These are phyloP conservation scores for Gastracanthus pulcherrimus DNA, from an alignment of 2,888 invertebrate species.

Conservation along the genomic window DNA sequence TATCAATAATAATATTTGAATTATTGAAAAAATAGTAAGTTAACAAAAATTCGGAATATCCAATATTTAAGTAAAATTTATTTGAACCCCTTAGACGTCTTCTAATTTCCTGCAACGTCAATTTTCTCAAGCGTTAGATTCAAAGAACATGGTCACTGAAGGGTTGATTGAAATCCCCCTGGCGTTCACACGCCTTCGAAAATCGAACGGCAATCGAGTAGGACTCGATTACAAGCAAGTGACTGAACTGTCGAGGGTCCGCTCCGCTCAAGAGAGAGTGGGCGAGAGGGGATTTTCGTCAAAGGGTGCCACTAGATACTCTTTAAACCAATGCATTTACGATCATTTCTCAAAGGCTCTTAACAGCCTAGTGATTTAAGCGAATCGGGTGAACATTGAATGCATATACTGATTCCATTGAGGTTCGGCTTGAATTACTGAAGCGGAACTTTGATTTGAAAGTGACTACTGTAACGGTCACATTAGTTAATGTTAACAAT, in stretches of 20 bases:
- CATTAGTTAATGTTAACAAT: too few species aligned
- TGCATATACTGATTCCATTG: background rate
- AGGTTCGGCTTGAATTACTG: background rate
- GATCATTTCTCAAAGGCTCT: constrained; percentile 37
- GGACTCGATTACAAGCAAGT: constrained; percentile 9
- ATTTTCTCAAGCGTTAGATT: background rate
- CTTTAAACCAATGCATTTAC: constrained; percentile 37
- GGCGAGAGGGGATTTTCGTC: constrained; percentile 22
- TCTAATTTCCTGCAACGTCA: background rate
- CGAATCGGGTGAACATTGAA: background rate
- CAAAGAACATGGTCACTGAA: background rate
- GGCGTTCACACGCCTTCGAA: constrained; percentile 1
- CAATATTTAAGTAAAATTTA: too few species aligned
- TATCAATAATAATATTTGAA: too few species aligned
- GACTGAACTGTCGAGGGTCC: background rate
- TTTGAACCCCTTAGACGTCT: too few species aligned
- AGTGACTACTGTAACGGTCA: too few species aligned
- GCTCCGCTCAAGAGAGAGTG: background rate
- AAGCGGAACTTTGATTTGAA: too few species aligned
- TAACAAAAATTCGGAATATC: background rate
- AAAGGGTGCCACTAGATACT: constrained; percentile 7
- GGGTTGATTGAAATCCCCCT: background rate
- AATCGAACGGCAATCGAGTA: constrained; percentile 19
- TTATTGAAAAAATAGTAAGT: too few species aligned
- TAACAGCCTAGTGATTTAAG: constrained; percentile 30